A percentile compares a stretch with the other conserved stretches of the same genome.
Evolutionary conservation across 2,113 vertebrate genomes (phyloP).

Genomic region (Seriola quinqueradiata): DNA sequence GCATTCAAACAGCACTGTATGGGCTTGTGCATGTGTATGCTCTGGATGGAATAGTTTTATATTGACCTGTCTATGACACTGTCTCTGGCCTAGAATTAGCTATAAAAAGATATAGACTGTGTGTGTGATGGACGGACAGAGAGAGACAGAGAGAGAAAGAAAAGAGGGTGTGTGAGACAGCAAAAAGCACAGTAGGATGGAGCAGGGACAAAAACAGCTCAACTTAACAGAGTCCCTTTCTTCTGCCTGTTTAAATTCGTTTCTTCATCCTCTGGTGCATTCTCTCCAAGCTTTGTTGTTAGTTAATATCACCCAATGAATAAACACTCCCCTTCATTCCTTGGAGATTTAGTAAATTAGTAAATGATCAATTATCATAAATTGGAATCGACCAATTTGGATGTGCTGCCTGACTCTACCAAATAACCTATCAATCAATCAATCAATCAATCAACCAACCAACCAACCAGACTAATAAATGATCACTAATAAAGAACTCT

Average conservation of each 20-base stretch:
- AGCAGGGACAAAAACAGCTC: slow-evolving; percentile 1
- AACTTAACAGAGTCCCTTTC: background rate
- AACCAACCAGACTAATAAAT: background rate
- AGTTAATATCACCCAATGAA: slow-evolving; percentile 26
- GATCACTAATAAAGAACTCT: background rate
- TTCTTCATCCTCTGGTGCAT: background rate
- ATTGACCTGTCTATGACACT: slow-evolving; percentile 75
- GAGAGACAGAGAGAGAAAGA: background rate
- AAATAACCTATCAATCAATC: slow-evolving; percentile 15
- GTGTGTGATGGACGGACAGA: slow-evolving; percentile 12
- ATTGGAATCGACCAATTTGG: background rate
- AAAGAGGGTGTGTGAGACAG: background rate
- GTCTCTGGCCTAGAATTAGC: slow-evolving; percentile 47
- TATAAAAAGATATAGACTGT: slow-evolving; percentile 53
- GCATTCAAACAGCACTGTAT: background rate
- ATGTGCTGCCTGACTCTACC: background rate
- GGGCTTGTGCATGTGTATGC: slow-evolving; percentile 5
- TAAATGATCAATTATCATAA: background rate
- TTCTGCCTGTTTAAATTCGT: background rate
- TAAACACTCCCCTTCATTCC: slow-evolving; percentile 6
- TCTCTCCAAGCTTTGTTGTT: background rate
- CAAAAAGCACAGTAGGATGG: background rate
- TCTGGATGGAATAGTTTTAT: slow-evolving; percentile 36
- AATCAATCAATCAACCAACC: slow-evolving; percentile 14
- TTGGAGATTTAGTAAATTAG: slow-evolving; percentile 4